These are phyloP conservation scores for Rugalucina vietnamica DNA, from an alignment of 2,888 invertebrate species.

Conservation along the genomic window DNA sequence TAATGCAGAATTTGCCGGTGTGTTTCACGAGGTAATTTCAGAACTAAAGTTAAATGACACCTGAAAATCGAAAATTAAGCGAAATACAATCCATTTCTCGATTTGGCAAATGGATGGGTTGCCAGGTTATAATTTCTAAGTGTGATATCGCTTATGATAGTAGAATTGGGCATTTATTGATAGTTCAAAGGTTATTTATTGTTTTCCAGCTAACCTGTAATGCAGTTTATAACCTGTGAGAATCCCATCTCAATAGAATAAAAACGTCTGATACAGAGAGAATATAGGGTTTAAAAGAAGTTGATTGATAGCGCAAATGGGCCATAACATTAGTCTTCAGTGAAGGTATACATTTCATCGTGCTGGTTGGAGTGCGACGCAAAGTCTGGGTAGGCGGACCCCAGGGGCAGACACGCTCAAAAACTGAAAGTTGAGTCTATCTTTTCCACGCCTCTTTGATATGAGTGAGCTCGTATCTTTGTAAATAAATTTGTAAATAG, in stretches of 20 bases:
- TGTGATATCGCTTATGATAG: neutral
- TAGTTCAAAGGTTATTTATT: slow-evolving; percentile 4
- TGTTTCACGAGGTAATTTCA: too few relatives aligned
- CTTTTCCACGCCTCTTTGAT: neutral
- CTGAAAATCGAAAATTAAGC: too few relatives aligned
- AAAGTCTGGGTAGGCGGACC: neutral
- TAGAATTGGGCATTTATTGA: neutral
- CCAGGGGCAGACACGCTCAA: slow-evolving; percentile 1
- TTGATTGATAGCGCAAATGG: slow-evolving; percentile 45
- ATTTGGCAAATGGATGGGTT: neutral
- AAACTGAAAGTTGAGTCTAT: neutral
- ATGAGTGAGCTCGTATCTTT: neutral
- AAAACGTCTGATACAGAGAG: slow-evolving; percentile 2
- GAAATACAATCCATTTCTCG: neutral
- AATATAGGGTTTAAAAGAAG: neutral
- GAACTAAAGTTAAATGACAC: too few relatives aligned
- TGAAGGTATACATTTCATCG: slow-evolving; percentile 8
- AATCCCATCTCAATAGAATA: neutral
- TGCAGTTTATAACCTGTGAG: neutral
- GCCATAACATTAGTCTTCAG: slow-evolving; percentile 9
- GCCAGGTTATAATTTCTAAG: neutral
- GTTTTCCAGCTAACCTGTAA: neutral
- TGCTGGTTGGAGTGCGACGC: slow-evolving; percentile 8
- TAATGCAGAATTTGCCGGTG: too few relatives aligned
- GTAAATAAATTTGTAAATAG: slow-evolving; percentile 9